These are phyloP conservation scores for Sebastes hubbsi DNA, from an alignment of 2,797 vertebrate genomes.

Conservation along the genomic window DNA sequence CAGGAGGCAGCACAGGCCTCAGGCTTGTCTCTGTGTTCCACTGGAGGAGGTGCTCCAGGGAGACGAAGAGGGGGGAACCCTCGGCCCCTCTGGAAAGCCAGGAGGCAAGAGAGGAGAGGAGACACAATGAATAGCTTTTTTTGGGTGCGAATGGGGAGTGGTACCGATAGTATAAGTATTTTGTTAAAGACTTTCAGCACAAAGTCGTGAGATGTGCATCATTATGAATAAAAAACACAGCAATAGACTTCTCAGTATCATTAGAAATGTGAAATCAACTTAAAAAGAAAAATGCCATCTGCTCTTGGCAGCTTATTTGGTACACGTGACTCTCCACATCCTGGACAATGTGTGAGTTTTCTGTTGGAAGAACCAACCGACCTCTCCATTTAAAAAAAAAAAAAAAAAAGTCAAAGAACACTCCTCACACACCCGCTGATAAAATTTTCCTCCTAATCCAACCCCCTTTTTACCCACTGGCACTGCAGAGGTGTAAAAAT, in stretches of 20 bases:
- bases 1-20: conserved; percentile 10
- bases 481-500: conserved; percentile 14
- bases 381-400: neutral
- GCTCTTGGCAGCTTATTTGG: conserved; percentile 45
- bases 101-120: neutral
- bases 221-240: conserved; percentile 16
- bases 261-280: conserved; percentile 44
- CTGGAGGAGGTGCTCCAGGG: conserved; percentile 25
- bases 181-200: neutral
- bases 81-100: neutral
- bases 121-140: neutral
- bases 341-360: conserved; percentile 38
- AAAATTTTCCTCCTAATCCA: neutral
- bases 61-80: neutral
- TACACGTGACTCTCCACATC: conserved; percentile 23
- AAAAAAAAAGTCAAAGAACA: neutral
- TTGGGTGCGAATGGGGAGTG: neutral
- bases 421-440: neutral
- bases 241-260: conserved; percentile 1
- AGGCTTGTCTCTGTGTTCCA: conserved; percentile 39
- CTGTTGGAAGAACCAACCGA: neutral
- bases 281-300: conserved; percentile 50
- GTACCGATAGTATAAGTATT: neutral
- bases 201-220: conserved; percentile 10
- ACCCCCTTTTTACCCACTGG: neutral